A percentile compares a stretch with the other conserved stretches of the same genome.
phyloP scores from a whole-genome alignment of 2,797 vertebrate species.

The Scomberomorus guttatus region DNA sequence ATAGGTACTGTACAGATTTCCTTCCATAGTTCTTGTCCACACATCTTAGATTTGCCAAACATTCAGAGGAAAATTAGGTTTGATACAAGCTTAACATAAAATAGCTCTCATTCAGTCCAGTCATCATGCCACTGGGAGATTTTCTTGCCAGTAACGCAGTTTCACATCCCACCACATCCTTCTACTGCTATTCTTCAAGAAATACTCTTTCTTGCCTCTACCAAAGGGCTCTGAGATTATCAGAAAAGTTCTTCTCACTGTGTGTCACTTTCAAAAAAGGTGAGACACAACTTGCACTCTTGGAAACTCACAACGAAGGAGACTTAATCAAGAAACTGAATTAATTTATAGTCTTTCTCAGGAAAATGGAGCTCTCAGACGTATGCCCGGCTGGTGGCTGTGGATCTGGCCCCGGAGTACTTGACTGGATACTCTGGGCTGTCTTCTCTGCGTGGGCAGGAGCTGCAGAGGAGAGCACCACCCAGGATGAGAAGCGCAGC shows the following conservation, averaged over 20 bases:
- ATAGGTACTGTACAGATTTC: constrained; percentile 33
- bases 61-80: constrained; percentile 20
- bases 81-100: constrained; percentile 24
- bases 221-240: constrained; percentile 20
- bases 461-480: constrained; percentile 90
- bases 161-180: constrained; percentile 10
- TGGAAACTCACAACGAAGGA: constrained; percentile 20
- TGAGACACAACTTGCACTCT: constrained; percentile 4
- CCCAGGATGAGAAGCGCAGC: constrained; percentile 89
- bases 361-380: constrained; percentile 69
- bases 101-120: constrained; percentile 39
- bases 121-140: neutral
- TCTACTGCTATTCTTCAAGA: neutral
- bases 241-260: neutral
- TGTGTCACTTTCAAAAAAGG: neutral
- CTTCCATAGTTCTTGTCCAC: neutral
- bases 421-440: constrained; percentile 77
- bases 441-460: constrained; percentile 78
- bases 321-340: constrained; percentile 17
- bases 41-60: constrained; percentile 24
- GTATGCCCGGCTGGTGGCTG: constrained; percentile 80
- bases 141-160: neutral
- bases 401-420: constrained; percentile 77
- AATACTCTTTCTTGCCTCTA: neutral
- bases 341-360: constrained; percentile 50